phyloP scores from a whole-genome alignment of 64 coral and sea anemone genomes.

The Stichodactyla helianthus region DNA sequence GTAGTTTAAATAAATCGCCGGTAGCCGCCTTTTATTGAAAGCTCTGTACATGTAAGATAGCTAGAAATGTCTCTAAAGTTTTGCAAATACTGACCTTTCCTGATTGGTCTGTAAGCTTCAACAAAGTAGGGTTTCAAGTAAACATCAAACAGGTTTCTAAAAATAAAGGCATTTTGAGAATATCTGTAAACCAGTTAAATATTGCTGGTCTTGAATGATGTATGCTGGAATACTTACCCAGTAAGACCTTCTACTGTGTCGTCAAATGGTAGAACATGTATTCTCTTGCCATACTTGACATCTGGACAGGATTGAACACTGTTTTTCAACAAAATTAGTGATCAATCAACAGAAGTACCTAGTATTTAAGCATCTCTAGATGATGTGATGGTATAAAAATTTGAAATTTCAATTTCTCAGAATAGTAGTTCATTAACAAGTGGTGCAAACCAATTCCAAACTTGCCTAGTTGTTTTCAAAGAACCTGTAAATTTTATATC shows the following conservation, averaged over 20 bases:
- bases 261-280: slow-evolving; percentile 94
- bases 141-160: slow-evolving; percentile 99
- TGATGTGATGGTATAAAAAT: too few species aligned
- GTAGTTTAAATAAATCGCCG: too few species aligned
- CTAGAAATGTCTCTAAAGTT: background rate
- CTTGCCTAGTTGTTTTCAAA: too few species aligned
- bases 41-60: background rate
- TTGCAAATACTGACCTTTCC: slow-evolving; percentile 62
- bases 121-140: slow-evolving; percentile 97
- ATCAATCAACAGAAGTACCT: background rate
- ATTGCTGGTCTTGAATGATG: background rate
- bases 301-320: slow-evolving; percentile 98
- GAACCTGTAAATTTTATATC: too few species aligned
- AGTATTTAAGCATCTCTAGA: too few species aligned
- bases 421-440: too few species aligned
- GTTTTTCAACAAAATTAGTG: background rate
- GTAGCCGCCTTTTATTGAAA: too few species aligned
- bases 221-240: slow-evolving; percentile 47
- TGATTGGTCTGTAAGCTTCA: slow-evolving; percentile 95
- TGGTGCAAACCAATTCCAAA: too few species aligned
- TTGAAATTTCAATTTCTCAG: too few species aligned
- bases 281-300: slow-evolving; percentile 99
- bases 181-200: background rate
- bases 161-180: background rate
- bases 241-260: slow-evolving; percentile 97